Percentiles rank a stretch among this genome's conserved stretches.
phyloP scores from a whole-genome alignment of 2,113 vertebrate species.

The Bos taurus region DNA sequence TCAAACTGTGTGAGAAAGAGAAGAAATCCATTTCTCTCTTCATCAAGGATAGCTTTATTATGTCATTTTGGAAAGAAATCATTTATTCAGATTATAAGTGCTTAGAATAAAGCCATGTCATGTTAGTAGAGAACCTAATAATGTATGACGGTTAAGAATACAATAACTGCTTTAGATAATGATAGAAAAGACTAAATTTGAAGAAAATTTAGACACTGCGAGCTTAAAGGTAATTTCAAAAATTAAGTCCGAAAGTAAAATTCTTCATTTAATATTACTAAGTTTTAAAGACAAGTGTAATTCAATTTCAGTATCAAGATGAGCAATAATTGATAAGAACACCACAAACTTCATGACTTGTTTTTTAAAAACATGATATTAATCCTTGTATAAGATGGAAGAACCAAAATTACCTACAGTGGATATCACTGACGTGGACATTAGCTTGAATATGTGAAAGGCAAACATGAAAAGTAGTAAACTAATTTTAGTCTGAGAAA shows the following conservation, averaged over 20 bases:
- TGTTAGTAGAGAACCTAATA: background rate
- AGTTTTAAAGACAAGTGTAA: slow-evolving; percentile 17
- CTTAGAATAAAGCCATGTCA: background rate
- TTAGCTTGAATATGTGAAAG: slow-evolving; percentile 54
- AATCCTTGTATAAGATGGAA: slow-evolving; percentile 57
- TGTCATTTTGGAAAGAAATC: background rate
- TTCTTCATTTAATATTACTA: background rate
- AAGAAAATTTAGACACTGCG: background rate
- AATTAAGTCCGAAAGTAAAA: background rate
- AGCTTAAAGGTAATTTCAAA: background rate
- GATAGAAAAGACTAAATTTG: background rate
- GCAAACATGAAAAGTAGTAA: slow-evolving; percentile 46
- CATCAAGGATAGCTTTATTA: background rate
- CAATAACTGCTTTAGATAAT: background rate
- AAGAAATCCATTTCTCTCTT: background rate
- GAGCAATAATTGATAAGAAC: background rate
- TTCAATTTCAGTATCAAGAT: background rate
- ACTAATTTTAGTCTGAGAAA: background rate
- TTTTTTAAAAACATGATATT: slow-evolving; percentile 68
- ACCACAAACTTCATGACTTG: slow-evolving; percentile 64
- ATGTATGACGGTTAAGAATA: background rate
- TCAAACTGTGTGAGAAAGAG: background rate
- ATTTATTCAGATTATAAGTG: background rate
- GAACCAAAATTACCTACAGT: slow-evolving; percentile 59
- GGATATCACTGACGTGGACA: slow-evolving; percentile 41